Evolutionary conservation across 2,888 invertebrate genomes (phyloP).

Genomic region (Caenorhabditis sp.): DNA sequence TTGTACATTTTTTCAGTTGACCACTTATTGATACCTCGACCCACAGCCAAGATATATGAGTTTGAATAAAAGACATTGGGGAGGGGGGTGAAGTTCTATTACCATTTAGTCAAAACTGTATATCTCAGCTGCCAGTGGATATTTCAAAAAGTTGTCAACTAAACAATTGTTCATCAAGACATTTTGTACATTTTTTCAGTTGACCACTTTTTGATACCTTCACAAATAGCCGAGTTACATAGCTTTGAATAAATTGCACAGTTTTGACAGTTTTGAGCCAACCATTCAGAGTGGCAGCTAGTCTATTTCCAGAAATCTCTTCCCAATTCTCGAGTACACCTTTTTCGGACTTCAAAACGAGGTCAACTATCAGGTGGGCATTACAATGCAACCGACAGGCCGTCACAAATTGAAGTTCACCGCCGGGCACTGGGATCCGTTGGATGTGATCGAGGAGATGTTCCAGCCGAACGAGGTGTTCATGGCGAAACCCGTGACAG

Average conservation of each 20-base stretch:
- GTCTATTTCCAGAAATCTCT: conserved; percentile 31
- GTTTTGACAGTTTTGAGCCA: neutral
- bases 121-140: too few relatives aligned
- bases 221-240: too few relatives aligned
- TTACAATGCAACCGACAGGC: conserved; percentile 12
- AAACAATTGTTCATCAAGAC: too few relatives aligned
- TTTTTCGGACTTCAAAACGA: conserved; percentile 25
- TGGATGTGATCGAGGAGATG: conserved; percentile 31
- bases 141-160: too few relatives aligned
- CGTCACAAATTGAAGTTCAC: conserved; percentile 14
- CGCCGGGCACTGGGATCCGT: conserved; percentile 19
- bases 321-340: conserved; percentile 31
- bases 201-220: neutral
- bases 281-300: conserved; percentile 3
- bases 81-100: neutral
- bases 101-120: too few relatives aligned
- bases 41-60: too few relatives aligned
- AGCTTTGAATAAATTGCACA: too few relatives aligned
- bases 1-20: too few relatives aligned
- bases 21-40: neutral
- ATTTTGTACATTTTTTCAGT: neutral
- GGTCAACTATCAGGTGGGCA: conserved; percentile 15
- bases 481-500: neutral
- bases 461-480: conserved; percentile 26
- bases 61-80: too few relatives aligned